Percentiles rank a stretch among this genome's conserved stretches.
Evolutionary conservation across 2,888 invertebrate genomes (phyloP).

Genomic region (Hoplodrina blanda): DNA sequence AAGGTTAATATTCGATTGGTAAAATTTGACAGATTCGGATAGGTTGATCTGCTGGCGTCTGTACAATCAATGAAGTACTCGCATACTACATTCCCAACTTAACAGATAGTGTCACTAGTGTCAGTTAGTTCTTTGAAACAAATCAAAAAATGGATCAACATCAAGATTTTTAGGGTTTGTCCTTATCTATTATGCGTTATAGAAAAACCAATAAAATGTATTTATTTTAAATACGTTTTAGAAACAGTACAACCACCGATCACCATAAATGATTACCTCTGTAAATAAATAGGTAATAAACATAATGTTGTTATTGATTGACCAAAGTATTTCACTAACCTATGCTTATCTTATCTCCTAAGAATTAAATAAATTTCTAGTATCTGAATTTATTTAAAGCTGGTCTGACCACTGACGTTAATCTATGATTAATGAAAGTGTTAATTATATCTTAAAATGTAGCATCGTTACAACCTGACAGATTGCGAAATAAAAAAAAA

Average conservation of each 20-base stretch:
- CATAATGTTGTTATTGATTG: neutral
- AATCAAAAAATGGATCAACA: too few relatives aligned
- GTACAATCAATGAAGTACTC: too few relatives aligned
- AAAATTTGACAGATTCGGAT: too few relatives aligned
- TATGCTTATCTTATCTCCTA: constrained; percentile 21
- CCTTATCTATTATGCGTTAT: neutral
- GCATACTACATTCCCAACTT: too few relatives aligned
- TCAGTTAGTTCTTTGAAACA: too few relatives aligned
- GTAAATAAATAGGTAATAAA: constrained; percentile 29
- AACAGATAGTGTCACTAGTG: too few relatives aligned
- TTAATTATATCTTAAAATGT: neutral
- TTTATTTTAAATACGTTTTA: neutral
- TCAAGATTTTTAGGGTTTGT: too few relatives aligned
- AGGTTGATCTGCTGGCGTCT: too few relatives aligned
- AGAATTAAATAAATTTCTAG: constrained; percentile 20
- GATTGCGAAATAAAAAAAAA: neutral
- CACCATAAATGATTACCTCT: constrained; percentile 30
- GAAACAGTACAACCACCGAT: constrained; percentile 22
- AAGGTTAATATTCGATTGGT: too few relatives aligned
- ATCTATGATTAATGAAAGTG: neutral
- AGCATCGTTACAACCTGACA: too few relatives aligned
- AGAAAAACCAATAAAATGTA: constrained; percentile 4
- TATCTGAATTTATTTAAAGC: neutral
- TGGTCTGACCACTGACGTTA: constrained; percentile 7
- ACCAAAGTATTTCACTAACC: constrained; percentile 23